Conservation (phyloP, 2,797 vertebrate genomes). For the Potorous gilbertii region DNA sequence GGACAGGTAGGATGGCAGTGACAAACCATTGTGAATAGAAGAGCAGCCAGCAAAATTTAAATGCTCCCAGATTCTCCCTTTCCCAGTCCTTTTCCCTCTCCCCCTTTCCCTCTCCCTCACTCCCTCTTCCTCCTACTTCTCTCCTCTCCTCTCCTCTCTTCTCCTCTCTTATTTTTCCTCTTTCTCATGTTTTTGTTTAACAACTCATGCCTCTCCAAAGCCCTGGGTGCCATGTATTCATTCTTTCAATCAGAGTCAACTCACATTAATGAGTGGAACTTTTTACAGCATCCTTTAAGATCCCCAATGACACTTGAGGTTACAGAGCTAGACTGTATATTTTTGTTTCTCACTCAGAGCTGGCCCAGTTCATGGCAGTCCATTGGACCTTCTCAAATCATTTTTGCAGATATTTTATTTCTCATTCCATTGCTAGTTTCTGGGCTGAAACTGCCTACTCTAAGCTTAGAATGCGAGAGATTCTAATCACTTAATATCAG, state of each 20-base stretch:
- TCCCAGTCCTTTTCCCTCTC: no score
- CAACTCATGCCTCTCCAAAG: neutral
- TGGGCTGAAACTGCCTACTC: slow-evolving; percentile 20
- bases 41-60: neutral
- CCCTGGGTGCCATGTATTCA: neutral
- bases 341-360: neutral
- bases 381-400: slow-evolving; percentile 12
- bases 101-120: no score
- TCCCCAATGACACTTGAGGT: neutral
- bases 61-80: neutral
- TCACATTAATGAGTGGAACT: neutral
- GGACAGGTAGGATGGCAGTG: neutral
- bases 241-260: neutral
- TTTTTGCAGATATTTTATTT: slow-evolving; percentile 46
- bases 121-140: no score
- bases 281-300: neutral
- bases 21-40: slow-evolving; percentile 4
- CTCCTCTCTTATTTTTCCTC: neutral
- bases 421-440: slow-evolving; percentile 34
- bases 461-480: slow-evolving; percentile 21
- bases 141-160: neutral
- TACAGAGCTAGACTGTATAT: neutral
- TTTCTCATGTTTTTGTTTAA: neutral
- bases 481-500: slow-evolving; percentile 27
- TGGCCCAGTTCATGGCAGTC: slow-evolving; percentile 30